Conservation (phyloP, 2,888 invertebrate species). For the Coleophora flavipennella region DNA sequence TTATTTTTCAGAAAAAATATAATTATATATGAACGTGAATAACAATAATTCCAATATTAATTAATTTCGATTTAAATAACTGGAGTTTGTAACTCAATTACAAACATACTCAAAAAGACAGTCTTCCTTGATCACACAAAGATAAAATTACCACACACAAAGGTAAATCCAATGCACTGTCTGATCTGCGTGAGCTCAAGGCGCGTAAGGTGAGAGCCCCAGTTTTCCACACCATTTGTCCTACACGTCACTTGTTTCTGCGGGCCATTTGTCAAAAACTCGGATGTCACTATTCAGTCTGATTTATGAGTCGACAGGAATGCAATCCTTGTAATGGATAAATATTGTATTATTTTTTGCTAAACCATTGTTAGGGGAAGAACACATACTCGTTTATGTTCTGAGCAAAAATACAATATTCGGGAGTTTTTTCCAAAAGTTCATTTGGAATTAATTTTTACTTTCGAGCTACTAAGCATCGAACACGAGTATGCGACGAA, state of each 20-base stretch:
- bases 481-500: too few relatives aligned
- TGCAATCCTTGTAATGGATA: constrained; percentile 68
- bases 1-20: too few relatives aligned
- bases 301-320: constrained; percentile 53
- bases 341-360: constrained; percentile 61
- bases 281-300: constrained; percentile 56
- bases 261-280: constrained; percentile 65
- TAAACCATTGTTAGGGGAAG: constrained; percentile 22
- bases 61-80: too few relatives aligned
- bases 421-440: too few relatives aligned
- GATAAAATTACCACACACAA: too few relatives aligned
- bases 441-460: too few relatives aligned
- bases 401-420: neutral
- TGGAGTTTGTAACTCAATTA: too few relatives aligned
- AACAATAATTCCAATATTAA: too few relatives aligned
- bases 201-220: constrained; percentile 27
- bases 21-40: too few relatives aligned
- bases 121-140: too few relatives aligned
- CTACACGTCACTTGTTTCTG: constrained; percentile 49
- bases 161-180: neutral
- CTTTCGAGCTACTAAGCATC: too few relatives aligned
- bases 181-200: neutral
- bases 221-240: constrained; percentile 60
- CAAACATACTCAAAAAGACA: too few relatives aligned
- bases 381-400: neutral